Base-by-base conservation (phyloP, 2,113 vertebrate species). In the Capricornis sumatraensis region DNA sequence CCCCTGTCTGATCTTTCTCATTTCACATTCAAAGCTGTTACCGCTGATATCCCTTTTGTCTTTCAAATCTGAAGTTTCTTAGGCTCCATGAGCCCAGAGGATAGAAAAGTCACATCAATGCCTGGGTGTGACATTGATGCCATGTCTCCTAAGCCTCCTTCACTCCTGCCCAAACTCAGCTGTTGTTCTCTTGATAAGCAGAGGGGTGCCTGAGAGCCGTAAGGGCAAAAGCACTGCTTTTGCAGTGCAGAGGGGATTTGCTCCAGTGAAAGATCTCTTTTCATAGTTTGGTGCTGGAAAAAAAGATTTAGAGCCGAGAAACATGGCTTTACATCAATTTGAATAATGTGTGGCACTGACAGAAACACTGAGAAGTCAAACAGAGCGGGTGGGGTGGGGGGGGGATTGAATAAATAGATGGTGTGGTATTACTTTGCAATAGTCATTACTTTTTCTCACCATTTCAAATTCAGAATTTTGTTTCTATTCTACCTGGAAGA, bases 31-130 rank as follows among this genome's bases (percentile, higher is more conserved):
- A 7, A 7, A 91, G 25, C 81, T 97, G 47, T 87, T 98, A 52
- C 43, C 21, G 96, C 60, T 97, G 86, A 98, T 21, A 85, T 89
- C 81, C 1, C 25, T 71, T 93, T 95, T 98, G 82, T 94, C 67
- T 85, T 90, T 83, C 55, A 96, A 85, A 78, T 98, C 94, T 89
- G 88, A 97, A 79, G 96, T 97, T 94, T 97, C 58, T 87, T 19
- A 89, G 40, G 87, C 11, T 93, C 6, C 62, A 92, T 50, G 94
- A 94, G 94, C 93, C 79, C 93, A 90, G 92, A 98, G 96, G 96
- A 53, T 36, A 91, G 11, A 90, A 83, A 64, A 97, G 96, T 98
- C 84, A 94, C 45, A 89, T 47, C 19, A 14, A 2, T 93, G 87
- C 87, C 93, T 97, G 87, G 76, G 1, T 1, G 2, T 89, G 93